Percentiles rank a stretch among this genome's conserved stretches.
These are phyloP conservation scores for Embidobia sp. DNA, from an alignment of 2,888 invertebrate species.

Conservation along the genomic window DNA sequence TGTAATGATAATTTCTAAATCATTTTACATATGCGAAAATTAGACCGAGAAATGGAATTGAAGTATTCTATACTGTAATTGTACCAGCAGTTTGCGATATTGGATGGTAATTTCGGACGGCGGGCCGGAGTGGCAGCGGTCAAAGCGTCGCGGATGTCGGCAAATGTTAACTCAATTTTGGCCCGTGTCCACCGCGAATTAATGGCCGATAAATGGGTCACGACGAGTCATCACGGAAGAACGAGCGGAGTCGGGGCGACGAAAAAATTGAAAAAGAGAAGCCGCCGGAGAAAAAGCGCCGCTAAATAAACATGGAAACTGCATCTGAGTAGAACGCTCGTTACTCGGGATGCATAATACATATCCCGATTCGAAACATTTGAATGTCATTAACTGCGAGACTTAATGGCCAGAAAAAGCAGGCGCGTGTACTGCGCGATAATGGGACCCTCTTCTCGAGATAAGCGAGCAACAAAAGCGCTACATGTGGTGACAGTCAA, in stretches of 20 bases:
- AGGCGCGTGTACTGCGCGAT: constrained; percentile 40
- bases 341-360: constrained; percentile 60
- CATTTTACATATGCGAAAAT: too few relatives aligned
- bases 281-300: background rate
- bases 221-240: too few relatives aligned
- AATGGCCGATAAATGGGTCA: constrained; percentile 69
- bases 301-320: constrained; percentile 56
- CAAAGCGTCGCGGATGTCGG: constrained; percentile 43
- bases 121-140: constrained; percentile 8
- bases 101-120: constrained; percentile 17
- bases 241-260: too few relatives aligned
- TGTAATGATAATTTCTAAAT: too few relatives aligned
- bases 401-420: constrained; percentile 58
- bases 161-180: constrained; percentile 72
- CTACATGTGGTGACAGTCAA: too few relatives aligned
- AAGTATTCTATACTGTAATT: too few relatives aligned
- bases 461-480: constrained; percentile 31
- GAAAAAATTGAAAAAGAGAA: too few relatives aligned
- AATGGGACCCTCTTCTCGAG: constrained; percentile 35
- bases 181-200: constrained; percentile 70
- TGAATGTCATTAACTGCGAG: constrained; percentile 62
- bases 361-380: constrained; percentile 57
- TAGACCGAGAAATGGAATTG: too few relatives aligned
- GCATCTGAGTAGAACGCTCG: constrained; percentile 53
- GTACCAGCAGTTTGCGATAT: too few relatives aligned